phyloP scores from a whole-genome alignment of 2,888 invertebrate genomes.

The Clusia tigrina region DNA sequence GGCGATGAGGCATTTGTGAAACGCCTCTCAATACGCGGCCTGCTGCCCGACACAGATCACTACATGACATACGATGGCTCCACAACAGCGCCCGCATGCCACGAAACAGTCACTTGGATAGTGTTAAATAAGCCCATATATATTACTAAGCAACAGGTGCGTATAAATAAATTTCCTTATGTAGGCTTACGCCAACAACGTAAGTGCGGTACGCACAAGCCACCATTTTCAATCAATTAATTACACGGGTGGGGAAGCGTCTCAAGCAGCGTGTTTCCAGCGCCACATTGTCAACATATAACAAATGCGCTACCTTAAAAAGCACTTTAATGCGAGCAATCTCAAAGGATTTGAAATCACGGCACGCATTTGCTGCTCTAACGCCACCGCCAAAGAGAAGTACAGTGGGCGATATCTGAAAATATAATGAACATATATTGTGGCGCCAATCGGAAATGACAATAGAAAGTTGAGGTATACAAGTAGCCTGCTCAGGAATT shows the following conservation, averaged over 20 bases:
- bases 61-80: slow-evolving; percentile 99
- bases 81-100: slow-evolving; percentile 95
- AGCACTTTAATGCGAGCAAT: slow-evolving; percentile 21
- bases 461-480: too few relatives aligned
- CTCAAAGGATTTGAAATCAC: slow-evolving; percentile 26
- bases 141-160: slow-evolving; percentile 96
- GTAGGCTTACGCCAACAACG: too few relatives aligned
- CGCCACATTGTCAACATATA: slow-evolving; percentile 5
- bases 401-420: too few relatives aligned
- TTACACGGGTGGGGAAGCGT: neutral
- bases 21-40: slow-evolving; percentile 83
- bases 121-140: slow-evolving; percentile 98
- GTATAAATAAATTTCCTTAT: too few relatives aligned
- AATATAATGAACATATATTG: too few relatives aligned
- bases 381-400: neutral
- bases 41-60: slow-evolving; percentile 92
- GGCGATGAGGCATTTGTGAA: slow-evolving; percentile 87
- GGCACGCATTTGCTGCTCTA: slow-evolving; percentile 9
- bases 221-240: neutral
- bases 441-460: too few relatives aligned
- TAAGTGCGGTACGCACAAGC: too few relatives aligned
- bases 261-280: neutral
- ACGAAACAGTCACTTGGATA: slow-evolving; percentile 98
- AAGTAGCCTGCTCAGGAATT: too few relatives aligned
- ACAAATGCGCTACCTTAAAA: slow-evolving; percentile 10